Percentiles rank a stretch among this genome's conserved stretches.
Evolutionary conservation across 2,888 invertebrate genomes (phyloP).

Genomic region (Latrodectus elegans): DNA sequence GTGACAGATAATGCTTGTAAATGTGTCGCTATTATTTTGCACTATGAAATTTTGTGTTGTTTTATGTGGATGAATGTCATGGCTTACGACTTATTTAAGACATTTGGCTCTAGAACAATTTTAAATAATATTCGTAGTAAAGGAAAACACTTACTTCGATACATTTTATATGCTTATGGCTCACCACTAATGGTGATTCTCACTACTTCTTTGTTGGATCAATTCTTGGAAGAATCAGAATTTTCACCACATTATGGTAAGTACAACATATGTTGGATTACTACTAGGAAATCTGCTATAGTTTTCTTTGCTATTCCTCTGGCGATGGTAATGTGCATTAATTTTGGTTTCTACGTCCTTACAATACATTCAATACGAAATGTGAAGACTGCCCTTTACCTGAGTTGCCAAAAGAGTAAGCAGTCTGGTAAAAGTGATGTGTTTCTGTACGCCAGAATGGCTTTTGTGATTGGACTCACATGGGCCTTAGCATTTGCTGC

Average conservation of each 20-base stretch:
- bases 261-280: constrained; percentile 72
- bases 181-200: constrained; percentile 73
- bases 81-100: constrained; percentile 75
- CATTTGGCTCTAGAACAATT: constrained; percentile 73
- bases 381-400: constrained; percentile 60
- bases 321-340: constrained; percentile 70
- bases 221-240: constrained; percentile 54
- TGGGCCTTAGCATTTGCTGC: constrained; percentile 72
- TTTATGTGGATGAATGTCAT: constrained; percentile 77
- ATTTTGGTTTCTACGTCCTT: constrained; percentile 71
- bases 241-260: constrained; percentile 71
- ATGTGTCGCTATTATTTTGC: constrained; percentile 73
- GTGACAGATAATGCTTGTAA: constrained; percentile 72
- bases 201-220: constrained; percentile 73
- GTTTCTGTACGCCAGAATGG: constrained; percentile 72
- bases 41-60: constrained; percentile 74
- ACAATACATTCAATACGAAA: constrained; percentile 71
- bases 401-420: constrained; percentile 9
- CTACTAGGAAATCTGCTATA: constrained; percentile 68
- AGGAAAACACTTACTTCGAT: constrained; percentile 66
- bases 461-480: constrained; percentile 72
- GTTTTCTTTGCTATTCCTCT: constrained; percentile 72
- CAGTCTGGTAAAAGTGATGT: constrained; percentile 70
- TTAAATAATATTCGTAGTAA: constrained; percentile 67
- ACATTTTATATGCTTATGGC: constrained; percentile 74